Conservation (phyloP, 2,113 vertebrate genomes). For the Fregetta grallaria region DNA sequence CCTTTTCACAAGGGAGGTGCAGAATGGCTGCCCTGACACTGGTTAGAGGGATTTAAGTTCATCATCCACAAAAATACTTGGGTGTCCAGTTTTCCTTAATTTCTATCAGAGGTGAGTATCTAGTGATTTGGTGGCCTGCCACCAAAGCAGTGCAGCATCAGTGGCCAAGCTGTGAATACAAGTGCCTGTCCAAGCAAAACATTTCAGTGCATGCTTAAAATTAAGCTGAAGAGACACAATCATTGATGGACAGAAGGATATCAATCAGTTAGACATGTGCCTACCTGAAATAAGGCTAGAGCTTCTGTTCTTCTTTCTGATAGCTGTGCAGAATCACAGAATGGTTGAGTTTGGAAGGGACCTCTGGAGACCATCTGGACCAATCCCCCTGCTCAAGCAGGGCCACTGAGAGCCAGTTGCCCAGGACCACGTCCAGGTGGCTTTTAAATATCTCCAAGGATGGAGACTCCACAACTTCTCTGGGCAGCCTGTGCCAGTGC, state of each 20-base stretch:
- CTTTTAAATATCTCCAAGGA: neutral
- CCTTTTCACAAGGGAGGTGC: neutral
- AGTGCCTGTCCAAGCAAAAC: neutral
- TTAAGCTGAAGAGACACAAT: neutral
- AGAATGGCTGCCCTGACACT: neutral
- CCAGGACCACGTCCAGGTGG: neutral
- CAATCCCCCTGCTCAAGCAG: neutral
- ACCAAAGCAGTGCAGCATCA: neutral
- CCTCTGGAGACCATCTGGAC: neutral
- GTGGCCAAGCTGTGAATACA: neutral
- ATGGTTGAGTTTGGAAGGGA: neutral
- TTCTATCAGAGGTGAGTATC: neutral
- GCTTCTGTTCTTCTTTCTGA: neutral
- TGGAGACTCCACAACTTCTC: neutral
- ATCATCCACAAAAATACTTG: neutral
- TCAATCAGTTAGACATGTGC: neutral
- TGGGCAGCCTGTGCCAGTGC: neutral
- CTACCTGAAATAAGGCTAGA: neutral
- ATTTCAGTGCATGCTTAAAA: neutral
- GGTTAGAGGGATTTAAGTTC: neutral
- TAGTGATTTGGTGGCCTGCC: neutral
- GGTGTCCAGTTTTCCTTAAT: neutral
- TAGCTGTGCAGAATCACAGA: neutral
- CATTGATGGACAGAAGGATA: neutral
- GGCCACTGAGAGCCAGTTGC: neutral